These are phyloP conservation scores for Mesoligia furuncula DNA, from an alignment of 2,888 invertebrate genomes.

Conservation along the genomic window DNA sequence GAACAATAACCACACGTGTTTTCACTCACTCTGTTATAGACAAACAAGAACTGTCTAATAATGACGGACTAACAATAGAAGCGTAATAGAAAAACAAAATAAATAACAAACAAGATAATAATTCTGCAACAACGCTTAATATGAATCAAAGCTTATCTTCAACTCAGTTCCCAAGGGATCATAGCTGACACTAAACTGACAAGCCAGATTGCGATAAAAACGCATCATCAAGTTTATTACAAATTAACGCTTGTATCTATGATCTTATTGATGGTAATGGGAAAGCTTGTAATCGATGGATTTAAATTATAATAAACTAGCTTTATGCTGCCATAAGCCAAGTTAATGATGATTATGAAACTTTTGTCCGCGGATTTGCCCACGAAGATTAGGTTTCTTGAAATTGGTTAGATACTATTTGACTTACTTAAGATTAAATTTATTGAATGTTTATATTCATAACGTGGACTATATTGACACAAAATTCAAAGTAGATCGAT, in stretches of 20 bases:
- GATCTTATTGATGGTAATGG: conserved; percentile 55
- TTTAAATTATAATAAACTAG: conserved; percentile 39
- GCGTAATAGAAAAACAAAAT: conserved; percentile 39
- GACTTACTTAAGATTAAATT: conserved; percentile 1
- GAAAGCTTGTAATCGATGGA: conserved; percentile 42
- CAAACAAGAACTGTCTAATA: conserved; percentile 37
- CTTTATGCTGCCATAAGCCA: conserved; percentile 8
- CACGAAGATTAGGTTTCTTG: conserved; percentile 30
- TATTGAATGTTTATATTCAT: not conserved
- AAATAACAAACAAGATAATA: conserved; percentile 42
- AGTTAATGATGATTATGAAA: conserved; percentile 36
- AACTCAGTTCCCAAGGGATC: conserved; percentile 30
- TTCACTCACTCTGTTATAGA: conserved; percentile 36
- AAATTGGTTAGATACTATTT: conserved; percentile 4
- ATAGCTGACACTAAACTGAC: conserved; percentile 46
- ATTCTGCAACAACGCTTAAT: conserved; percentile 43
- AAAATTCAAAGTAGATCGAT: conserved; percentile 18
- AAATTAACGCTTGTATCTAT: conserved; percentile 57
- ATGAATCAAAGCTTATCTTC: conserved; percentile 34
- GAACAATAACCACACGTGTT: conserved; percentile 51
- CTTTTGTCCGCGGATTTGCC: conserved; percentile 21
- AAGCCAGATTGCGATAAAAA: conserved; percentile 49
- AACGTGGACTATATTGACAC: not conserved
- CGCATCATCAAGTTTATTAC: conserved; percentile 37
- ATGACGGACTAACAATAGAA: conserved; percentile 32